phyloP scores from a whole-genome alignment of 2,113 vertebrate genomes.

The Psittacus erithacus region DNA sequence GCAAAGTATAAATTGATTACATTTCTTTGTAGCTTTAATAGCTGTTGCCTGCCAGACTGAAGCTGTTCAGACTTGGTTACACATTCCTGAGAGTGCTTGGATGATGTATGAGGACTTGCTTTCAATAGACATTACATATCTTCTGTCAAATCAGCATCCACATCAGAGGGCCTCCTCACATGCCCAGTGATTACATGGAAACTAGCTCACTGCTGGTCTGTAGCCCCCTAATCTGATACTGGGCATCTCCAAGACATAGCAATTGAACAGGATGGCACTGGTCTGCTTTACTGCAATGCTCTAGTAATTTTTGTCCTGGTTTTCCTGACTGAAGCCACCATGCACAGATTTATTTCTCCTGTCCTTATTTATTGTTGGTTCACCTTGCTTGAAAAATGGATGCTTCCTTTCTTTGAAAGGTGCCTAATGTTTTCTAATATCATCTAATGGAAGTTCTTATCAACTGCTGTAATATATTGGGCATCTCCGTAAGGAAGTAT shows the following conservation, averaged over 20 bases:
- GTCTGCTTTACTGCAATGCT: not conserved
- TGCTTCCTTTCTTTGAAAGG: not conserved
- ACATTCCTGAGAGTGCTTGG: not conserved
- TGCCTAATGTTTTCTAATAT: not conserved
- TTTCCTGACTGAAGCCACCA: not conserved
- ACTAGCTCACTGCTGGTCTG: not conserved
- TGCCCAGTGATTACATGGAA: not conserved
- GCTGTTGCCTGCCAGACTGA: not conserved
- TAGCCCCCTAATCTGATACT: not conserved
- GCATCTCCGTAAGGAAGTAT: not conserved
- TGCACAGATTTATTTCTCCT: not conserved
- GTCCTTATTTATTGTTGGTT: not conserved
- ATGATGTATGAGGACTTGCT: not conserved
- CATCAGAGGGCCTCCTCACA: not conserved
- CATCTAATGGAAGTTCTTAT: not conserved
- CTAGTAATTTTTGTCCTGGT: not conserved
- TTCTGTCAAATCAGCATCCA: not conserved
- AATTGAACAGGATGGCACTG: not conserved
- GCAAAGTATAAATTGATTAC: not conserved
- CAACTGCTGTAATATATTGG: not conserved
- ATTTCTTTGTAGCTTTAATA: constrained; percentile 14
- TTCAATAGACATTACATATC: not conserved
- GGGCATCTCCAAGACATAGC: not conserved
- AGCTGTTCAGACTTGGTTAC: not conserved
- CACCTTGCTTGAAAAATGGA: not conserved